Percentiles rank a stretch among this genome's conserved stretches.
Evolutionary conservation across 2,888 invertebrate genomes (phyloP).

Genomic region (Drosophila lutescens): DNA sequence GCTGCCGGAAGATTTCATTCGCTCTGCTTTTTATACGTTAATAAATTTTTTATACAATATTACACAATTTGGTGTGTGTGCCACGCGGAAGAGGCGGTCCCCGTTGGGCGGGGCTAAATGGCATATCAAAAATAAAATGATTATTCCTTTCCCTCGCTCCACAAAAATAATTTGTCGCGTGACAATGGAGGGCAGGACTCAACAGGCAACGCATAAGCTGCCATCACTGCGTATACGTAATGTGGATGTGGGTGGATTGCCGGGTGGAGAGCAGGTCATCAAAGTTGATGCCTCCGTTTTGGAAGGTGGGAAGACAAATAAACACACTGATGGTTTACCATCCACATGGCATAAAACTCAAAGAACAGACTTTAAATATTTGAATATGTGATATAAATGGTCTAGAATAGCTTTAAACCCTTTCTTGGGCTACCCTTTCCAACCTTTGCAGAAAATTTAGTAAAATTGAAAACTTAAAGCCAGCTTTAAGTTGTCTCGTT

Average conservation of each 20-base stretch:
- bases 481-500: conserved; percentile 10
- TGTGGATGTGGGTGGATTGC: conserved; percentile 3
- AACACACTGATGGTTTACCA: conserved; percentile 22
- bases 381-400: background rate
- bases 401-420: too few relatives aligned
- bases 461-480: conserved; percentile 6
- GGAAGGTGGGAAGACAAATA: conserved; percentile 20
- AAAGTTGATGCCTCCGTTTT: conserved; percentile 22
- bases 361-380: conserved; percentile 18
- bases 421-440: too few relatives aligned
- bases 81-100: conserved; percentile 7
- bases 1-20: conserved; percentile 70
- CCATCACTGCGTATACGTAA: conserved; percentile 57
- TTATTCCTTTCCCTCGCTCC: conserved; percentile 49
- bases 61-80: conserved; percentile 66
- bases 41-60: conserved; percentile 79
- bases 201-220: conserved; percentile 61
- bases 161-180: conserved; percentile 76
- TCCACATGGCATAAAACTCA: conserved; percentile 7
- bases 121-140: conserved; percentile 76
- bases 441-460: background rate
- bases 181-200: conserved; percentile 50
- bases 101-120: conserved; percentile 57
- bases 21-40: conserved; percentile 58
- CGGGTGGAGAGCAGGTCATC: conserved; percentile 16